These are phyloP conservation scores for Lycaon pictus DNA, from an alignment of 2,113 vertebrate genomes.

Conservation along the genomic window DNA sequence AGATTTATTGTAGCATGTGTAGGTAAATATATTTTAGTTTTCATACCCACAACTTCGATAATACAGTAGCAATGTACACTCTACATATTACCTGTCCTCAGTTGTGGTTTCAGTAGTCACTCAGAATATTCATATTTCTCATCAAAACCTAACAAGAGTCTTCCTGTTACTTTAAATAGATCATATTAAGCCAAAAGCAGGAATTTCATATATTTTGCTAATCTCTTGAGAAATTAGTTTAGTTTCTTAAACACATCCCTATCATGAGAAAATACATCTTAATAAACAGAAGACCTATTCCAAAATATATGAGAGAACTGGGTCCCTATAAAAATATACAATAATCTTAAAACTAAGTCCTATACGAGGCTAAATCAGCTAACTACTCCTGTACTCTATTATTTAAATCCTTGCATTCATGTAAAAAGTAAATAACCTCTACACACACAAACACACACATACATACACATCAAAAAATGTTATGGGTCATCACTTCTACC, in stretches of 20 bases:
- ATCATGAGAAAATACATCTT: slow-evolving; percentile 69
- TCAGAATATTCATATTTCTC: slow-evolving; percentile 84
- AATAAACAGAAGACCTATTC: slow-evolving; percentile 62
- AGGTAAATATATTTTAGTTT: slow-evolving; percentile 87
- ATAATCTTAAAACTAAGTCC: slow-evolving; percentile 16
- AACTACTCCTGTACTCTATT: background rate
- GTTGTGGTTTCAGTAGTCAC: slow-evolving; percentile 79
- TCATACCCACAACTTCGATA: slow-evolving; percentile 82
- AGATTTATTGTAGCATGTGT: slow-evolving; percentile 85
- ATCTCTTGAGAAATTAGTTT: slow-evolving; percentile 64
- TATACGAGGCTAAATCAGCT: background rate
- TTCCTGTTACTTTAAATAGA: slow-evolving; percentile 83
- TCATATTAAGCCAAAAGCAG: slow-evolving; percentile 63
- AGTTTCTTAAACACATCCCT: slow-evolving; percentile 69
- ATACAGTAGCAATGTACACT: slow-evolving; percentile 84
- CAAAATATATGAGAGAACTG: background rate
- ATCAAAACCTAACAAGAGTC: slow-evolving; percentile 75
- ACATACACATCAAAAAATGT: background rate
- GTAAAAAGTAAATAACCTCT: slow-evolving; percentile 31
- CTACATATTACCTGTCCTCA: slow-evolving; percentile 78
- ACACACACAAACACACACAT: background rate
- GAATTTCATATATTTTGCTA: slow-evolving; percentile 67
- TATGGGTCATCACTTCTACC: background rate
- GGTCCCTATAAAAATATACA: slow-evolving; percentile 48
- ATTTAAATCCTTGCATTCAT: slow-evolving; percentile 50